A percentile compares a stretch with the other conserved stretches of the same genome.
phyloP scores from a whole-genome alignment of 2,888 invertebrate species.

The Meghimatium bilineatum region DNA sequence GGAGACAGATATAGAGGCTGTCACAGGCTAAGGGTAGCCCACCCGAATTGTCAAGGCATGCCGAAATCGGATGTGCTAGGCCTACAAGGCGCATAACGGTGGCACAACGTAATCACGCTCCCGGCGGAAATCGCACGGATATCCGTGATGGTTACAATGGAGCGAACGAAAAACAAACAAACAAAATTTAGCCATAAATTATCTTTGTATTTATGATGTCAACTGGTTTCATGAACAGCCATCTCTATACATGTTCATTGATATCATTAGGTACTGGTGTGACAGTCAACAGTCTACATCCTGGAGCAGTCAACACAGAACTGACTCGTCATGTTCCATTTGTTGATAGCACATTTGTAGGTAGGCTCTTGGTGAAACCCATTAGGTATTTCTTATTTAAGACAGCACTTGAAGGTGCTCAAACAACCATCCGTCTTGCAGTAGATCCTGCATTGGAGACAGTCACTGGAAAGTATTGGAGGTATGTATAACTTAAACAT shows the following conservation, averaged over 20 bases:
- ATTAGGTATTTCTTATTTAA: conserved; percentile 63
- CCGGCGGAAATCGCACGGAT: no score
- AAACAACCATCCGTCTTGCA: conserved; percentile 69
- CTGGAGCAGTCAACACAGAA: conserved; percentile 64
- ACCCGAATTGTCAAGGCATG: no score
- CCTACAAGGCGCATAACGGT: no score
- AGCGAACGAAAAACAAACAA: no score
- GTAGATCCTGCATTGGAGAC: conserved; percentile 61
- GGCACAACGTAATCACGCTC: no score
- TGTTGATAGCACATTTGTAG: conserved; percentile 60
- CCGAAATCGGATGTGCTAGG: no score
- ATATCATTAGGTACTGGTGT: conserved; percentile 66
- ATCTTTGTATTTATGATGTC: background rate
- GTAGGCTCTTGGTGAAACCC: conserved; percentile 60
- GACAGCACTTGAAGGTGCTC: conserved; percentile 67
- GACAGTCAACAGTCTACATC: conserved; percentile 66
- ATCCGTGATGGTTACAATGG: no score
- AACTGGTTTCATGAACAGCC: background rate
- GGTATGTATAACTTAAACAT: conserved; percentile 52
- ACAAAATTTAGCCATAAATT: no score
- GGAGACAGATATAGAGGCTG: no score
- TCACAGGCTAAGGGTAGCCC: no score
- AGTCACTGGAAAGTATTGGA: conserved; percentile 69
- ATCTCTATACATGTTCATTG: background rate
- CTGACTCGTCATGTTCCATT: conserved; percentile 60